Base-by-base conservation (phyloP, 1,140 invertebrate genomes). In the Megathymus violae region DNA sequence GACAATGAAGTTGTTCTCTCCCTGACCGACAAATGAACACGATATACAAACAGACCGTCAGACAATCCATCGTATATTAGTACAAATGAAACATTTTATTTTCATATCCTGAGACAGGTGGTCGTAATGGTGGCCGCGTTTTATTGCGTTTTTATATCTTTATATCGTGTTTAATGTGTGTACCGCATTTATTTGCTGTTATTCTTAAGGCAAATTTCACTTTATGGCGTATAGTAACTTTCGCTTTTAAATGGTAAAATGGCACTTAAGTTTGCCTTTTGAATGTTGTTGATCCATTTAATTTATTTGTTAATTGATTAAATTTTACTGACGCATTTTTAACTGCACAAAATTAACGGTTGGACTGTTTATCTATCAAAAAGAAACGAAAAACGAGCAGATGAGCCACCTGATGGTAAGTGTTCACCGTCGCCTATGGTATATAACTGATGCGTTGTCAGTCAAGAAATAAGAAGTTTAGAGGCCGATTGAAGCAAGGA, bases 61-160 rank as follows among this genome's bases (percentile, higher is more conserved):
- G 1, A 3, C 15, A 36, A n/a, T n/a, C 34, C 43, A 43, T 7
- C 11, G 10, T 50, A 41, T 61, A 50, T 61, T 61, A 50, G 58
- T 16, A 50, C 46, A 50, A 61, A 60, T 47, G 25, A 48, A 60
- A 58, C 60, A 62, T 62, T 62, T 65, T 62, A 65, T 59, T 65
- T 62, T 65, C 52, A 70, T 65, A 69, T 43, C 40, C 44, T 19
- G 41, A 50, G 65, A 62, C 67, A 65, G 62, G 62, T 69, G 67
- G 56, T 61, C 62, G 62, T 64, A 62, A 63, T 52, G 52, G 50
- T 59, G 60, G 46, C 25, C 41, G 64, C 56, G 58, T 69, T 69
- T 69, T 64, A 64, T 48, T 40, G 25, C 51, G 19, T 22, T 47
- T 63, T 67, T 67, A 67, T 52, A 62, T 64, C 43, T 62, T 62